These are phyloP conservation scores for Saguinus midas DNA, from an alignment of 2,113 vertebrate species.

Conservation along the genomic window DNA sequence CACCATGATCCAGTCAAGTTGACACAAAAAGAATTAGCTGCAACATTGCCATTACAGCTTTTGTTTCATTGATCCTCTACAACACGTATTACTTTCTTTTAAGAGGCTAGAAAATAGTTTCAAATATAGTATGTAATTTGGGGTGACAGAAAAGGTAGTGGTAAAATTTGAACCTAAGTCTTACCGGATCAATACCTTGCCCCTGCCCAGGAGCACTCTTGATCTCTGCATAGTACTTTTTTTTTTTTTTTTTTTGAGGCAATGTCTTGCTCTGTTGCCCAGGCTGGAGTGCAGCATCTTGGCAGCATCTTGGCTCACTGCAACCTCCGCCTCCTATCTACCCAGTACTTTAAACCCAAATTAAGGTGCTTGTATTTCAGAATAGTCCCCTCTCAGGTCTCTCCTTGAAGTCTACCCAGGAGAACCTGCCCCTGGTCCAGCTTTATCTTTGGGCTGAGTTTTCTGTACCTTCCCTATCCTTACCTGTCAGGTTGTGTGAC, in stretches of 20 bases:
- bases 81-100: neutral
- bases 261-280: too few relatives aligned
- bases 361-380: neutral
- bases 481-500: neutral
- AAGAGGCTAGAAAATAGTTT: neutral
- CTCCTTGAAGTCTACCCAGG: neutral
- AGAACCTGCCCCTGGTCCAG: neutral
- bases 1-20: neutral
- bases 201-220: neutral
- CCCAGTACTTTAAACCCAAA: neutral
- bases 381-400: accelerated
- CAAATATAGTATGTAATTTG: neutral
- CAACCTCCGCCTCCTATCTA: neutral
- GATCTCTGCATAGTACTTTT: neutral
- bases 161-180: neutral
- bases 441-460: neutral
- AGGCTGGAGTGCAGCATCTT: too few relatives aligned
- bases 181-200: neutral
- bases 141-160: neutral
- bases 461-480: neutral
- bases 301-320: too few relatives aligned
- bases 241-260: too few relatives aligned
- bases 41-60: neutral
- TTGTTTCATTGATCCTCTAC: neutral
- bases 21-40: neutral